Percentiles rank a stretch among this genome's conserved stretches.
phyloP scores from a whole-genome alignment of 2,888 invertebrate genomes.

The Listrodromus nycthemerus region DNA sequence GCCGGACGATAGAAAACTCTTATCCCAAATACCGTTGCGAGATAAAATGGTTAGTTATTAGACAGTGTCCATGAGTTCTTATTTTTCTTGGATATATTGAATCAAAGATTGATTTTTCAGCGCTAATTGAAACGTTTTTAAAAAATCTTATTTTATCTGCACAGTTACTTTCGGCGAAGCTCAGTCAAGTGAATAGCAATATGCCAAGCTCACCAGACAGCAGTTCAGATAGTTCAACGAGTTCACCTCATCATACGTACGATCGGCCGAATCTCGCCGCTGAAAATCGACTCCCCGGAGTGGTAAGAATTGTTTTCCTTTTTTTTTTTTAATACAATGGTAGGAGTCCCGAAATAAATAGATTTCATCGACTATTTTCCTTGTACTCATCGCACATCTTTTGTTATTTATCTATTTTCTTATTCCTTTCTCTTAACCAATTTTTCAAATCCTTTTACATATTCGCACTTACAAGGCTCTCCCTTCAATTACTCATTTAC shows the following conservation, averaged over 20 bases:
- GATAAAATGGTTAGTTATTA: slow-evolving; percentile 92
- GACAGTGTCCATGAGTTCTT: background rate
- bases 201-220: slow-evolving; percentile 94
- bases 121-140: background rate
- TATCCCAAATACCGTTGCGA: slow-evolving; percentile 93
- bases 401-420: background rate
- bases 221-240: slow-evolving; percentile 97
- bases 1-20: slow-evolving; percentile 93
- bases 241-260: slow-evolving; percentile 95
- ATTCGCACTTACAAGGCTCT: too few relatives aligned
- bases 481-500: too few relatives aligned
- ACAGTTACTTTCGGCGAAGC: slow-evolving; percentile 91
- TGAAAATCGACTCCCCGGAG: slow-evolving; percentile 96
- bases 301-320: slow-evolving; percentile 87
- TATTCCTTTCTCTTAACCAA: background rate
- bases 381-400: too few relatives aligned
- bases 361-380: too few relatives aligned
- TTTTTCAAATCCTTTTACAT: too few relatives aligned
- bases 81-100: slow-evolving; percentile 63
- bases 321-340: background rate
- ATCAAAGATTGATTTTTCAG: background rate
- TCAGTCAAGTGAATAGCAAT: slow-evolving; percentile 90
- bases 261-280: slow-evolving; percentile 93
- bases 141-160: slow-evolving; percentile 64
- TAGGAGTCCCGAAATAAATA: too few relatives aligned